Conservation (phyloP, 2,113 vertebrate species). For the rabbit (Oryctolagus cuniculus) region mOryCun1.1 NC_091449.1:39511501-39512000, state of each 20-base stretch:
- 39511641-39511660: rapidly evolving
- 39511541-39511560: background rate
- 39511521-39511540: rapidly evolving
- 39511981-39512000: background rate
- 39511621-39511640: background rate
- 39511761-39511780: background rate
- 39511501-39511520: background rate
- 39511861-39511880: no score
- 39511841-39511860: no score
- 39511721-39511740: rapidly evolving
- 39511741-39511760: background rate
- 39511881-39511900: background rate
- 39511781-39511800: no score
- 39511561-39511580: background rate
- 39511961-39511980: background rate
- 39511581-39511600: rapidly evolving
- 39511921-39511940: background rate
- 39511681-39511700: background rate
- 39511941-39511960: background rate
- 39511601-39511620: background rate
- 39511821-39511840: rapidly evolving
- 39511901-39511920: background rate
- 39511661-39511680: background rate
- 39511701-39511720: background rate
- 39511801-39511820: background rate